These are phyloP conservation scores for Patiria miniata DNA, from an alignment of 35 echinoderm and acorn worm species.

Conservation along the genomic window DNA sequence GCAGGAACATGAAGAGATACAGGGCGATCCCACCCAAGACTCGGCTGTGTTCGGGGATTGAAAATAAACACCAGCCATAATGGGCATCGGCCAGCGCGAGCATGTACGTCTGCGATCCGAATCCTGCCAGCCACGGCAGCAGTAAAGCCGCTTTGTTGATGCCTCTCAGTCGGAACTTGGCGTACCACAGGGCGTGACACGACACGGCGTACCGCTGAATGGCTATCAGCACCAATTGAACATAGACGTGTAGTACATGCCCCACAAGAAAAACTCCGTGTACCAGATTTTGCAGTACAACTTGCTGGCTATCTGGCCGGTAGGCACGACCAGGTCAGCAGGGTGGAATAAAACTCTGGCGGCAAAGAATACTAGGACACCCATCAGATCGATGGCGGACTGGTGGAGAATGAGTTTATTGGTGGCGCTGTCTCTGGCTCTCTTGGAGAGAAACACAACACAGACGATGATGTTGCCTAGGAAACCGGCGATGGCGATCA, in stretches of 20 bases:
- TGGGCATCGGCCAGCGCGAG: neutral
- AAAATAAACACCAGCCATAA: neutral
- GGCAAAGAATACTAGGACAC: neutral
- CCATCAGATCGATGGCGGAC: neutral
- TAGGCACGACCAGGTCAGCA: neutral
- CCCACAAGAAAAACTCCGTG: neutral
- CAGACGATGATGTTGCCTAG: neutral
- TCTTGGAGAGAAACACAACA: neutral
- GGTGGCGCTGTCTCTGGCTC: neutral
- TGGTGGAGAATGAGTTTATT: constrained; percentile 22
- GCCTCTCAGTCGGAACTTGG: neutral
- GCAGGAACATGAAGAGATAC: neutral
- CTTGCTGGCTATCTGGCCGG: neutral
- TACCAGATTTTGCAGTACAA: constrained; percentile 1
- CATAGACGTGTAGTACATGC: neutral
- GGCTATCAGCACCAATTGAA: constrained; percentile 13
- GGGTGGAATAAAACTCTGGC: neutral
- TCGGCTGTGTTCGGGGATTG: neutral
- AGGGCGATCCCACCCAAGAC: neutral
- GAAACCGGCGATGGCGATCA: neutral
- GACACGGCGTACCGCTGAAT: neutral
- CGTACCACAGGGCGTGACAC: neutral
- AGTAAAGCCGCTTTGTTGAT: neutral
- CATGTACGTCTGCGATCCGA: neutral
- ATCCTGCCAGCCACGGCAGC: neutral